Evolutionary conservation across 1,140 invertebrate species (phyloP), one percentile per base, ranked within the genome.

Genomic region (Drosophila ananassae): DNA sequence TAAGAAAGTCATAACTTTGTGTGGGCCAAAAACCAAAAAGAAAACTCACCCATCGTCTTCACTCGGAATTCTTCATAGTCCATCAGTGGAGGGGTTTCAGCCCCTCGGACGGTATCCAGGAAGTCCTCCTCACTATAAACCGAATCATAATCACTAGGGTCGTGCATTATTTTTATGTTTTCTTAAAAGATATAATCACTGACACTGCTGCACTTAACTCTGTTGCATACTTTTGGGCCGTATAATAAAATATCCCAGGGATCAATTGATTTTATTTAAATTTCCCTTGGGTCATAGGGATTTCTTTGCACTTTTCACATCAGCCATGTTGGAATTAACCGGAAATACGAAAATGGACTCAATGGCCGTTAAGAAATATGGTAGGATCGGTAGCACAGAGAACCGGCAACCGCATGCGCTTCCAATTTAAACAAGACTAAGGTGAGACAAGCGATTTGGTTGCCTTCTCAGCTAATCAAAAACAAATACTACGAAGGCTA

Each of bases 401-500:
- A 41, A 54, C 59, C 54, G 77, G 44, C 66, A 54, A 77, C 80
- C 78, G 69, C 57, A 72, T 69, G 58, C 64, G 61, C 52, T 78
- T 58, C 54, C 77, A 71, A 71, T 61, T 75, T 48, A 78, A 75
- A 55, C 76, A 59, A 82, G 58, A 85, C 82, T 85, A 87, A 81
- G 32, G 61, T 47, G 50, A 50, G 41, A 22, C 56, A 39, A 59
- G 52, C 32, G 55, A 61, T 44, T 51, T 44, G 12, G 34, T 32
- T 22, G 34, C 34, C 32, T 63, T 51, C 61, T 69, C 66, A 62
- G 77, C 83, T 82, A 85, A 87, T 85, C 82, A 82, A 77, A 59
- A 46, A 61, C 66, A 87, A 87, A 82, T 82, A 87, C 50, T 81
- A 81, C 56, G 69, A 74, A 62, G 82, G 82, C 82, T 87, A 80